Conservation (phyloP, 2,797 vertebrate genomes). For the Chiloscyllium punctatum region DNA sequence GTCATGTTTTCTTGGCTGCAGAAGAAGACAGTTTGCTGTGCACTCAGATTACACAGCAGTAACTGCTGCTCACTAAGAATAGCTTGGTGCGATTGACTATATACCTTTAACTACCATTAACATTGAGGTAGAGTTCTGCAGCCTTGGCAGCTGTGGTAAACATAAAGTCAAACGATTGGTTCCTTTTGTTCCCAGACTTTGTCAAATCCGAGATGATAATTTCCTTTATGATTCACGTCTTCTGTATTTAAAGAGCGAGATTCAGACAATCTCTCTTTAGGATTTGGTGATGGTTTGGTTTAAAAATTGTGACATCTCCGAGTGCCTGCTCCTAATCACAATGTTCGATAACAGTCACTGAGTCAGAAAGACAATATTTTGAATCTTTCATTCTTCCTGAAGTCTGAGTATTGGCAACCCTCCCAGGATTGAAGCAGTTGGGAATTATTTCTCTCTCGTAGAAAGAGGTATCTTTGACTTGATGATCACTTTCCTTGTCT, state of each 20-base stretch:
- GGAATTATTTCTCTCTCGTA: not conserved
- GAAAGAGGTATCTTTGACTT: not conserved
- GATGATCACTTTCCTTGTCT: not conserved
- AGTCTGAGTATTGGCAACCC: not conserved
- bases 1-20: not conserved
- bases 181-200: not conserved
- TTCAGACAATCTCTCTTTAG: not conserved
- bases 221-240: not conserved
- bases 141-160: not conserved
- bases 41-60: not conserved
- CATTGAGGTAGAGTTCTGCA: not conserved
- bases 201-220: not conserved
- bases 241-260: not conserved
- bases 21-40: not conserved
- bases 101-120: not conserved
- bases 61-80: not conserved
- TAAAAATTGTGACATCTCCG: not conserved
- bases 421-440: not conserved
- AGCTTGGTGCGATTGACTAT: not conserved
- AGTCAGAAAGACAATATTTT: not conserved
- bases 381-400: not conserved
- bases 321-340: not conserved
- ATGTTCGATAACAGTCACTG: not conserved
- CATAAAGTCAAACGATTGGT: not conserved
- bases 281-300: not conserved